Percentiles rank a stretch among this genome's conserved stretches.
Conservation (phyloP, 64 coral and sea anemone species). For the Trachythela sp. region DNA sequence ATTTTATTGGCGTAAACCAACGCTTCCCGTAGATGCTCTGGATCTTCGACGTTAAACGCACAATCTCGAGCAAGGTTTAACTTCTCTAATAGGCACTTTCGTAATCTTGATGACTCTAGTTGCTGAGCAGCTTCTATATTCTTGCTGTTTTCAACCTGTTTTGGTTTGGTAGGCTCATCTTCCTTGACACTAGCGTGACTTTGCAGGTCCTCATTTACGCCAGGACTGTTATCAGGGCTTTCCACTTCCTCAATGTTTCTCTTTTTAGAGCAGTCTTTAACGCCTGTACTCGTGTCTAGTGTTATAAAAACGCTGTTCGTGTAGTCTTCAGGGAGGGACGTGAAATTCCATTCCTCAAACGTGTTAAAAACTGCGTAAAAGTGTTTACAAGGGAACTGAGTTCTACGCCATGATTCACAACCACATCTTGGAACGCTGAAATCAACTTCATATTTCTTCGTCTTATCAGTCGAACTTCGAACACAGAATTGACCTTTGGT, state of each 20-base stretch:
- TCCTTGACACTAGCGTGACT: neutral
- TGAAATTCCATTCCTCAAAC: slow-evolving; percentile 50
- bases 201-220: neutral
- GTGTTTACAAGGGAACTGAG: slow-evolving; percentile 42
- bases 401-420: slow-evolving; percentile 33
- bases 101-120: slow-evolving; percentile 4
- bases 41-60: slow-evolving; percentile 14
- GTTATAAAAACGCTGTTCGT: slow-evolving; percentile 52
- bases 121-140: neutral
- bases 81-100: slow-evolving; percentile 31
- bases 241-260: neutral
- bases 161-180: neutral
- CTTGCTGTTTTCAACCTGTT: neutral
- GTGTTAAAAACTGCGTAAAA: slow-evolving; percentile 37
- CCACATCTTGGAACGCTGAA: slow-evolving; percentile 43
- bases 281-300: slow-evolving; percentile 12
- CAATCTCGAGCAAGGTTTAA: slow-evolving; percentile 24
- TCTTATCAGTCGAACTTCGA: neutral
- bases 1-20: neutral
- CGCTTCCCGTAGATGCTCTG: neutral
- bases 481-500: slow-evolving; percentile 16
- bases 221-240: neutral
- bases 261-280: neutral
- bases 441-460: slow-evolving; percentile 19
- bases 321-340: slow-evolving; percentile 35